Conservation (phyloP, 2,113 vertebrate species). For the Chitala chitala region DNA sequence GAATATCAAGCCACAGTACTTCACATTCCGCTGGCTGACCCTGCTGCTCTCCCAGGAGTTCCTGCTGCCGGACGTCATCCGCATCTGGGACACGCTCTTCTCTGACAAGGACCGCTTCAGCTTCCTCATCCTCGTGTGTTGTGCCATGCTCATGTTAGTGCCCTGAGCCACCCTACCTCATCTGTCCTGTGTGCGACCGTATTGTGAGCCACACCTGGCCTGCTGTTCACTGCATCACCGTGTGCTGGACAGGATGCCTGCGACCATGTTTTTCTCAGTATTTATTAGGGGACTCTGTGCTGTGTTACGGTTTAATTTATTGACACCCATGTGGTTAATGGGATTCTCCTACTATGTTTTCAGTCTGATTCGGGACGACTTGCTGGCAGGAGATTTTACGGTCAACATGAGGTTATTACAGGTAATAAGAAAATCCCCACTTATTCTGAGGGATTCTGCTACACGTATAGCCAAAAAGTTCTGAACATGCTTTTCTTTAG, state of each 20-base stretch:
- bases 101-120: slow-evolving; percentile 86
- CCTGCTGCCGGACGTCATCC: slow-evolving; percentile 90
- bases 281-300: no score
- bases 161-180: background rate
- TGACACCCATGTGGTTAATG: background rate
- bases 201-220: background rate
- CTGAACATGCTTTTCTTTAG: no score
- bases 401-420: slow-evolving; percentile 92
- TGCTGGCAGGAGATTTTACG: slow-evolving; percentile 91
- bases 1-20: slow-evolving; percentile 97
- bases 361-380: slow-evolving; percentile 85
- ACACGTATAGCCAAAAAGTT: no score
- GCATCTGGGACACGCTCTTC: slow-evolving; percentile 96
- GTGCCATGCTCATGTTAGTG: slow-evolving; percentile 90
- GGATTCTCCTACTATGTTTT: slow-evolving; percentile 1
- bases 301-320: background rate
- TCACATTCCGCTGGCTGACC: slow-evolving; percentile 96
- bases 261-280: background rate
- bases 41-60: slow-evolving; percentile 95
- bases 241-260: background rate
- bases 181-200: no score
- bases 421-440: slow-evolving; percentile 53
- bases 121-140: slow-evolving; percentile 92
- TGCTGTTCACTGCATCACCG: background rate
- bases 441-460: background rate